Evolutionary conservation across 2,113 vertebrate species (phyloP), one percentile per base, ranked within the genome.

Genomic region (Malurus cyaneus): DNA sequence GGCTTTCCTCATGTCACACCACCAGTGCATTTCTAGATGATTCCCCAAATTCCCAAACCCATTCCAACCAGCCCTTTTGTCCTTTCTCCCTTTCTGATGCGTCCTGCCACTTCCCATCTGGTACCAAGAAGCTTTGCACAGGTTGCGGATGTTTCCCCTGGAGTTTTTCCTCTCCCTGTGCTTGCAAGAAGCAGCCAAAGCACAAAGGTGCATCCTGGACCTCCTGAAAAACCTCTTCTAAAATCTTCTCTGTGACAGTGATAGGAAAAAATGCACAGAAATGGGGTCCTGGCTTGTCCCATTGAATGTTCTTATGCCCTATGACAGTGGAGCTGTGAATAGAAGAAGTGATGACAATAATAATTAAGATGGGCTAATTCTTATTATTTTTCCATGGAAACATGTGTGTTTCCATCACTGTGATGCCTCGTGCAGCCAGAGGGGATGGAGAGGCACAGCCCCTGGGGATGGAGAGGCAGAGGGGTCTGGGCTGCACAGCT

Each of bases 351-450:
- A 23, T 52, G 81, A 49, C 44, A 67, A 39, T 18, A 70, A 50
- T 66, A 84, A 84, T 74, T 59, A 73, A 32, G 80, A 84, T 86
- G 94, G 52, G 89, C 34, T 96, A 61, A 70, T 95, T 92, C 69
- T 86, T 84, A 84, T 70, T 80, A 72, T 73, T 92, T 91, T 96
- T 87, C 86, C 87, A 89, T 79, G 65, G 89, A 76, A 93, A 94
- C 49, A 2, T 31, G 36, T 15, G 61, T 13, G 57, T 93, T 91
- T 76, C 69, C 0, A 0, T 67, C 92, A 62, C 19, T 20, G 47
- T 64, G 88, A 82, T 64, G 42, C 42, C 83, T 91, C 60, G n/a
- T 47, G 54, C 20, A 92, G 72, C 32, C 49, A 0, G 60, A 52
- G 67, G 62, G 59, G 56, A 60, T 10, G 78, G 76, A 80, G 74